phyloP scores from a whole-genome alignment of 2,113 vertebrate genomes.

The Chaetops frenatus region DNA sequence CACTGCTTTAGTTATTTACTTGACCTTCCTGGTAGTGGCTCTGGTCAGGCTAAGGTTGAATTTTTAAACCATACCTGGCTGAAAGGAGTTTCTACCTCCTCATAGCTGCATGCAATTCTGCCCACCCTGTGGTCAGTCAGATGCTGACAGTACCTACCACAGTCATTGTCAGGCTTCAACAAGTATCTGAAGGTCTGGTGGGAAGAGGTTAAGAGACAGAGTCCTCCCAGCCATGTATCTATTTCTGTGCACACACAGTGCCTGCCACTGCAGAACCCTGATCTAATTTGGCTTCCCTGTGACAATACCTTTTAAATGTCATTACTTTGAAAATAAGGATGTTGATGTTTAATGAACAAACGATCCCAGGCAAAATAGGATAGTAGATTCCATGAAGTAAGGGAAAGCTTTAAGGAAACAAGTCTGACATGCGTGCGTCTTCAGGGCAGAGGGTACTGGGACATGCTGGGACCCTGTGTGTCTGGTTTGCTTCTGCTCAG shows the following conservation, averaged over 20 bases:
- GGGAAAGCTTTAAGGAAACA: neutral
- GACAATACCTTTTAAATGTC: neutral
- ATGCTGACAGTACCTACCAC: neutral
- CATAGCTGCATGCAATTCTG: accelerated
- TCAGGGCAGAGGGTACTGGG: neutral
- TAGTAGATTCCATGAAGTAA: neutral
- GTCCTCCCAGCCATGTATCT: neutral
- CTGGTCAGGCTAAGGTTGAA: neutral
- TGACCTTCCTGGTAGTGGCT: neutral
- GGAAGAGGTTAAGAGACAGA: neutral
- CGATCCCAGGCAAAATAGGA: neutral
- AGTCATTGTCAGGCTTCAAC: neutral
- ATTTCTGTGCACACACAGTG: neutral
- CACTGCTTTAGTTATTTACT: neutral
- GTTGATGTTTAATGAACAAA: neutral
- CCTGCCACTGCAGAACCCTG: neutral
- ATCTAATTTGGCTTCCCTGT: neutral
- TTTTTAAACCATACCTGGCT: accelerated
- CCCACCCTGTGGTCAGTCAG: neutral
- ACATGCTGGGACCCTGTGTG: neutral
- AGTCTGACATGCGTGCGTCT: neutral
- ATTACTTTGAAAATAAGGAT: neutral
- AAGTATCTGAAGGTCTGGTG: neutral
- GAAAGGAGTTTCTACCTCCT: neutral
- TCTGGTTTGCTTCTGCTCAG: neutral